Conservation (phyloP, 37 sponge, comb jelly and placozoan genomes). For the Hormiphora californensis region DNA sequence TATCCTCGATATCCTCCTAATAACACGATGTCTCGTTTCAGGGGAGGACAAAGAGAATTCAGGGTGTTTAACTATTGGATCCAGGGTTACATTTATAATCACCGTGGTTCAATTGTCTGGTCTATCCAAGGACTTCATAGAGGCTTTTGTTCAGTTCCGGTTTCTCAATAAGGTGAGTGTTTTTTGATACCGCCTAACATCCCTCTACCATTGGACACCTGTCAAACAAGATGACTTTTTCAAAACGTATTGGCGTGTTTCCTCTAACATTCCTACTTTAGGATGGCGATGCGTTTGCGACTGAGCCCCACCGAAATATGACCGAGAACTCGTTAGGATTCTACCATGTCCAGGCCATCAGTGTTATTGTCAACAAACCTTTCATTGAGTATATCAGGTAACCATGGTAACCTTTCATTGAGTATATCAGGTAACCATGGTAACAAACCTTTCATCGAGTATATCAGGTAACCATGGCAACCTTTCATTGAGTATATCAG, state of each 20-base stretch:
- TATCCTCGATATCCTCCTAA: too few species aligned
- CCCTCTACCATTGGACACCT: too few species aligned
- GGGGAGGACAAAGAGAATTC: background rate
- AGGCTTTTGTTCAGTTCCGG: slow-evolving; percentile 48
- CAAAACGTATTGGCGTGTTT: too few species aligned
- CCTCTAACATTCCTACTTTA: too few species aligned
- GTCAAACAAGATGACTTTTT: too few species aligned
- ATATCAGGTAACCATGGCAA: background rate
- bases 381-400: slow-evolving; percentile 43
- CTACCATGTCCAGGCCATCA: slow-evolving; percentile 44
- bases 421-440: too few species aligned
- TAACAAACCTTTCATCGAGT: slow-evolving; percentile 43
- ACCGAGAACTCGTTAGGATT: slow-evolving; percentile 46
- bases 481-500: too few species aligned
- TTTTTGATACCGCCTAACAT: too few species aligned
- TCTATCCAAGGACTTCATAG: background rate
- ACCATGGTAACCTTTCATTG: background rate
- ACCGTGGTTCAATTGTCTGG: slow-evolving; percentile 24
- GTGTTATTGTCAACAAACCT: slow-evolving; percentile 33
- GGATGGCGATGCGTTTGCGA: slow-evolving; percentile 48
- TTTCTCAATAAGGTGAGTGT: too few species aligned
- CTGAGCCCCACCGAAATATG: slow-evolving; percentile 36
- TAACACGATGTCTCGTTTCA: too few species aligned
- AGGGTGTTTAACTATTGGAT: background rate
- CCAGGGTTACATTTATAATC: slow-evolving; percentile 38